Evolutionary conservation across 2,113 vertebrate genomes (phyloP), one percentile per base, ranked within the genome.

Genomic region (Podarcis muralis): DNA sequence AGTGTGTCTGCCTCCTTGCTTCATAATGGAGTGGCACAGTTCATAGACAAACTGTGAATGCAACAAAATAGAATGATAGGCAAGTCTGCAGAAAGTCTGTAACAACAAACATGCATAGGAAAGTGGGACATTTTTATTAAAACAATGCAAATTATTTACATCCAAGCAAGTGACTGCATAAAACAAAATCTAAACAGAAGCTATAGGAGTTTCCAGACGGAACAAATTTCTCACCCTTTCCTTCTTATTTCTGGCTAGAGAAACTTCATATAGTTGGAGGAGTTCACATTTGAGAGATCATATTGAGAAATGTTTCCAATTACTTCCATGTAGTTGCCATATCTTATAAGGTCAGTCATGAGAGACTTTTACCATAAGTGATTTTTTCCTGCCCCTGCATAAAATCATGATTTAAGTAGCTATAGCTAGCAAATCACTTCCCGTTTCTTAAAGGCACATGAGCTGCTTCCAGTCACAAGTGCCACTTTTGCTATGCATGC

Each of bases 1-100:
- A 72, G 4, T 75, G 16, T 6, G 48, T 0, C 5, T 1, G 2
- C 0, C 22, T 22, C n/a, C 2, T 22, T 0, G 2, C 9, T 78
- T 62, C 37, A 1, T 12, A 23, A 8, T 86, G 30, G 5, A 72
- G 37, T 85, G 88, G 57, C 12, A 88, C 1, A 22, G 30, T 15
- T 25, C 3, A 13, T 1, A 86, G 59, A 62, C 32, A 40, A 57
- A 40, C n/a, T 90, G 1, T 76, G 57, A 22, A 20, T 59, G 0
- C 1, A 22, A 27, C 32, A 62, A n/a, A 5, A 32, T 0, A 87
- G 7, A n/a, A 25, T 53, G 37, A 35, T 37, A 79, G 6, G n/a
- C 11, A 22, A 59, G 57, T 2, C 25, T 76, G 0, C 62, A 71
- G 16, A 37, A 59, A 84, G 9, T n/a, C 2, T 1, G 9, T 12